These are phyloP conservation scores for Xylota segnis DNA, from an alignment of 2,888 invertebrate species.

Conservation along the genomic window DNA sequence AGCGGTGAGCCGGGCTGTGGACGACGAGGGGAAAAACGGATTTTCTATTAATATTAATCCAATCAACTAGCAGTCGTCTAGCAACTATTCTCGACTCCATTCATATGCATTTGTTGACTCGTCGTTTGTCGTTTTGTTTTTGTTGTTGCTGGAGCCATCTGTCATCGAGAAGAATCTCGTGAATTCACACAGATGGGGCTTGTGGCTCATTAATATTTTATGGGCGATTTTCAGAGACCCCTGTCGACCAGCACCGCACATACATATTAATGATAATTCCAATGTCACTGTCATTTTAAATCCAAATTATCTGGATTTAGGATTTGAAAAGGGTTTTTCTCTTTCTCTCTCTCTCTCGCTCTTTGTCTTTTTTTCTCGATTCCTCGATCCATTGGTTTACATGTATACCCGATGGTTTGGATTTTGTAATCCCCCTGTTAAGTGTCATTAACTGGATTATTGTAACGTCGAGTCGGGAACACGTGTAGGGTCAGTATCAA, in stretches of 20 bases:
- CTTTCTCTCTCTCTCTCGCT: not conserved
- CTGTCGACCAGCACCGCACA: not conserved
- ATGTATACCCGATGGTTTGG: not conserved
- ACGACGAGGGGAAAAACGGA: not conserved
- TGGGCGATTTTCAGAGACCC: constrained; percentile 34
- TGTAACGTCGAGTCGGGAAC: constrained; percentile 4
- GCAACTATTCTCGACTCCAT: constrained; percentile 18
- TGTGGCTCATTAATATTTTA: constrained; percentile 62
- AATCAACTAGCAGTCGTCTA: constrained; percentile 50
- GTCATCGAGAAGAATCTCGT: constrained; percentile 35
- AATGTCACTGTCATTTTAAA: constrained; percentile 59
- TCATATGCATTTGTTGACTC: constrained; percentile 41
- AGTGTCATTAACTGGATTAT: constrained; percentile 51
- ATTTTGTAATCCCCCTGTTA: constrained; percentile 35
- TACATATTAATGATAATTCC: constrained; percentile 33
- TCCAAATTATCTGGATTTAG: constrained; percentile 47
- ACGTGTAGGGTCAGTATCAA: constrained; percentile 24
- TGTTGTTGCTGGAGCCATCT: constrained; percentile 43
- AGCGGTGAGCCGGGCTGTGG: not conserved
- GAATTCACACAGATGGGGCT: constrained; percentile 25
- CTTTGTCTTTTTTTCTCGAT: not conserved
- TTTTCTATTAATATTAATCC: constrained; percentile 67
- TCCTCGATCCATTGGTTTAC: not conserved
- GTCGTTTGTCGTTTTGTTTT: not conserved
- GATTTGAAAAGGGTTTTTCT: constrained; percentile 32